A percentile compares a stretch with the other conserved stretches of the same genome.
phyloP scores from a whole-genome alignment of 2,113 vertebrate genomes.

The Carassius carassius region DNA sequence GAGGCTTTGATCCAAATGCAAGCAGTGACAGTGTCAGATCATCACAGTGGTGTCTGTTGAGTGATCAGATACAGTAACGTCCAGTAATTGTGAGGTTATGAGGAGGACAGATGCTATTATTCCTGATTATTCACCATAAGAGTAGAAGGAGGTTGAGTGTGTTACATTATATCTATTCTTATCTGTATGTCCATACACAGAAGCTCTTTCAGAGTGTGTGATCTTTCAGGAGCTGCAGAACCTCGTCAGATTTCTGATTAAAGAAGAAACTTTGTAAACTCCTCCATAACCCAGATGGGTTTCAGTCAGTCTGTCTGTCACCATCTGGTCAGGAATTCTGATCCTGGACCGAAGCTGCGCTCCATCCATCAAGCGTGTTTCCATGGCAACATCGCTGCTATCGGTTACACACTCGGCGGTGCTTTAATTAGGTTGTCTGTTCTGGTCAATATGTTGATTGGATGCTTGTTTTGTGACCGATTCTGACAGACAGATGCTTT shows the following conservation, averaged over 20 bases:
- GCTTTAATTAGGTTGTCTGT: slow-evolving; percentile 74
- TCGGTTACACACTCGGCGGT: slow-evolving; percentile 63
- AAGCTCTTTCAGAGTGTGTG: too few species aligned
- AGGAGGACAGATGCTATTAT: background rate
- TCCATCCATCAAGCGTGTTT: slow-evolving; percentile 49
- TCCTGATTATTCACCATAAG: too few species aligned
- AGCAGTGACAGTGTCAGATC: background rate
- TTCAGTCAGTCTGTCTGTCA: background rate
- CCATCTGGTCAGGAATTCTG: slow-evolving; percentile 50
- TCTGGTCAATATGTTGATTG: slow-evolving; percentile 65
- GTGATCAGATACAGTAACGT: background rate
- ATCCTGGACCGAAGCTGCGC: slow-evolving; percentile 26
- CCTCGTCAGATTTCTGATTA: slow-evolving; percentile 6
- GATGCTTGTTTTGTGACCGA: background rate
- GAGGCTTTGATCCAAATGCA: background rate
- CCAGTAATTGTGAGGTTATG: background rate
- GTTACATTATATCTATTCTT: background rate
- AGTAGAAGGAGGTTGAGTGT: background rate
- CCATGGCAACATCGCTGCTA: slow-evolving; percentile 61
- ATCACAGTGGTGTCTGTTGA: background rate
- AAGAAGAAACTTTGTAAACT: slow-evolving; percentile 19
- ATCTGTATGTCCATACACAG: too few species aligned
- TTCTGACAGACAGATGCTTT: background rate
- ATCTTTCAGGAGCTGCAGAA: background rate
- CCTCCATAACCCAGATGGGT: background rate